Conservation (phyloP, 53 echinoderm and acorn worm genomes). For the Patiria pectinifera region DNA sequence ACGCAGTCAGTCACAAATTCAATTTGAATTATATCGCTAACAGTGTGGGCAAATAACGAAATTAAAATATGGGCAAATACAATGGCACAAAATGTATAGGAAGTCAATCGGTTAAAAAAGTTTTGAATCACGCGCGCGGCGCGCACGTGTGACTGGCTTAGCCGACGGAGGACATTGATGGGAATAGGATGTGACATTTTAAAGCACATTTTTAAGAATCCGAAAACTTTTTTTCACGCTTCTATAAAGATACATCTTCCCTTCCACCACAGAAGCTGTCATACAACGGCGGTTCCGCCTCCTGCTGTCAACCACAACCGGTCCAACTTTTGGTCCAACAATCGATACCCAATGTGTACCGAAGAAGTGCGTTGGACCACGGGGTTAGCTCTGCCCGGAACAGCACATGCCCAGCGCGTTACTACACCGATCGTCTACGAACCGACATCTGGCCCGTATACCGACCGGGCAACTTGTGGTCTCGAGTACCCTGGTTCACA, state of each 20-base stretch:
- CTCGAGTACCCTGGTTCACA: conserved; percentile 24
- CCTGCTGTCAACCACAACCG: background rate
- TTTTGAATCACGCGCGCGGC: no score
- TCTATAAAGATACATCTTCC: background rate
- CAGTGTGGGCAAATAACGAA: no score
- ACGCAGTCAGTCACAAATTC: no score
- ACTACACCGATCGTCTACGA: background rate
- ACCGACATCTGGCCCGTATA: background rate
- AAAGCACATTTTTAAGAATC: background rate
- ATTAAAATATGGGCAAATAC: no score
- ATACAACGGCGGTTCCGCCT: background rate
- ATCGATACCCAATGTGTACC: conserved; percentile 2
- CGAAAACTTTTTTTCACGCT: background rate
- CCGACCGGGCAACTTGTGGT: background rate
- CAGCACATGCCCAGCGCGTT: background rate
- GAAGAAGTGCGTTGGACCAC: background rate
- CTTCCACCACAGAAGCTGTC: background rate
- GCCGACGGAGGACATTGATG: no score
- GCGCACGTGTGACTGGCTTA: no score
- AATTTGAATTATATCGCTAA: no score
- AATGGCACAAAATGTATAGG: no score
- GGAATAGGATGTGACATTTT: background rate
- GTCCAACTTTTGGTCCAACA: background rate
- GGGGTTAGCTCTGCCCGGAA: background rate
- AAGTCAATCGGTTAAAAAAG: no score